phyloP scores from a whole-genome alignment of 2,113 vertebrate genomes.

The Dendropsophus ebraccatus region DNA sequence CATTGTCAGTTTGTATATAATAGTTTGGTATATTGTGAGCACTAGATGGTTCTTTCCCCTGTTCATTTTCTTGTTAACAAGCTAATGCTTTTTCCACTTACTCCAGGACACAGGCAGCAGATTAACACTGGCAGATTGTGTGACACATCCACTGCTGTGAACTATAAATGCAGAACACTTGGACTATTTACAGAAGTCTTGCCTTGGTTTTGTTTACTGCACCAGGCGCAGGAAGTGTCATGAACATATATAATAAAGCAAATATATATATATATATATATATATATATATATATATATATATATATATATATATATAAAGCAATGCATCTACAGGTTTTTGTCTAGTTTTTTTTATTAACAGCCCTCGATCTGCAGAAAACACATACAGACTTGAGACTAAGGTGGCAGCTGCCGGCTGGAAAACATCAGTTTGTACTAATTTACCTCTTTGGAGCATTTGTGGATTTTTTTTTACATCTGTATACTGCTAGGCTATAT shows the following conservation, averaged over 20 bases:
- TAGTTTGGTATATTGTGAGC: background rate
- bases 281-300: too few relatives aligned
- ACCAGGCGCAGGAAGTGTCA: background rate
- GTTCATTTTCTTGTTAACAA: background rate
- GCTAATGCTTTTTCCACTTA: background rate
- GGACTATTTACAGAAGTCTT: background rate
- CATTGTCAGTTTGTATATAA: too few relatives aligned
- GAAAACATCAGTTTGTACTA: background rate
- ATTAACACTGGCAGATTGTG: background rate
- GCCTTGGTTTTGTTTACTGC: background rate
- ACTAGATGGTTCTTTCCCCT: background rate
- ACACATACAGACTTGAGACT: background rate
- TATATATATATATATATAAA: too few relatives aligned
- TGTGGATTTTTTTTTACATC: too few relatives aligned
- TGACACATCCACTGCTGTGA: background rate
- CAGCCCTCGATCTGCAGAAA: background rate
- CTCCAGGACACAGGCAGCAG: background rate
- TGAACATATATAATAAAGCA: background rate
- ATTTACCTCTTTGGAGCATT: too few relatives aligned
- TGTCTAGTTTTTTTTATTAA: background rate
- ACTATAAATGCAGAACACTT: background rate
- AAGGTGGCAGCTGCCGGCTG: background rate
- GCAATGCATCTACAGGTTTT: background rate
- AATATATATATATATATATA: too few relatives aligned
- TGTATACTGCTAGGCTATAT: too few relatives aligned